Conservation (phyloP, 2,888 invertebrate genomes). For the Rhorus exstirpatorius region DNA sequence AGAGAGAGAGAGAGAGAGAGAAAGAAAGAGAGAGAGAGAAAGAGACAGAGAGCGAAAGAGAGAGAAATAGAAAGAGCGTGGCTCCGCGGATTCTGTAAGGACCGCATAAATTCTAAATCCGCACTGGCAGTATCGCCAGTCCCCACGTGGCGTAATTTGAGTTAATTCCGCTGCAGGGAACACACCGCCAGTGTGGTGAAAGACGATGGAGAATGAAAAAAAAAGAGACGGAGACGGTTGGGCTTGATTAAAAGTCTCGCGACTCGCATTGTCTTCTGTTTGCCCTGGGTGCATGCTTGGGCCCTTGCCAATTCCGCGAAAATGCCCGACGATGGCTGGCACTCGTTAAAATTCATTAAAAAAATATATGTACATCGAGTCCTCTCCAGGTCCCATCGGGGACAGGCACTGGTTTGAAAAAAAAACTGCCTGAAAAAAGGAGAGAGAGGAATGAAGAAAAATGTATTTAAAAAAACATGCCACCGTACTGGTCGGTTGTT, state of each 20-base stretch:
- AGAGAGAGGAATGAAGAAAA: slow-evolving; percentile 65
- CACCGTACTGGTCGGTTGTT: slow-evolving; percentile 21
- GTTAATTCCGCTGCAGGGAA: slow-evolving; percentile 84
- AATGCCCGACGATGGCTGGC: slow-evolving; percentile 66
- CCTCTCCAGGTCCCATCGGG: slow-evolving; percentile 51
- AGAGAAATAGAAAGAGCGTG: slow-evolving; percentile 17
- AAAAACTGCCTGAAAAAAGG: slow-evolving; percentile 61
- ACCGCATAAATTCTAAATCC: slow-evolving; percentile 83
- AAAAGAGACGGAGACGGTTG: slow-evolving; percentile 70
- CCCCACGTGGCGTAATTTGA: slow-evolving; percentile 84
- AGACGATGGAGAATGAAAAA: slow-evolving; percentile 57
- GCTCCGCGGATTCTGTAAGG: slow-evolving; percentile 79
- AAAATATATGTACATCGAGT: slow-evolving; percentile 67
- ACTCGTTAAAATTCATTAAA: slow-evolving; percentile 82
- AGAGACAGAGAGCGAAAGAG: neutral
- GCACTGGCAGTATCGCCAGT: slow-evolving; percentile 74
- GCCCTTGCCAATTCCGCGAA: slow-evolving; percentile 81
- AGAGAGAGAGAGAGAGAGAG: neutral
- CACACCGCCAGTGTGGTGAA: slow-evolving; percentile 65
- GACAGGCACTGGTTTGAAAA: slow-evolving; percentile 58
- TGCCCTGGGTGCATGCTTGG: slow-evolving; percentile 81
- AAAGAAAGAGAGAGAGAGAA: slow-evolving; percentile 11
- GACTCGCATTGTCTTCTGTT: slow-evolving; percentile 84
- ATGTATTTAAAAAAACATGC: slow-evolving; percentile 22
- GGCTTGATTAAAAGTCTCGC: slow-evolving; percentile 84